Evolutionary conservation across 53 echinoderm and acorn worm genomes (phyloP).

Genomic region (Crossaster papposus): DNA sequence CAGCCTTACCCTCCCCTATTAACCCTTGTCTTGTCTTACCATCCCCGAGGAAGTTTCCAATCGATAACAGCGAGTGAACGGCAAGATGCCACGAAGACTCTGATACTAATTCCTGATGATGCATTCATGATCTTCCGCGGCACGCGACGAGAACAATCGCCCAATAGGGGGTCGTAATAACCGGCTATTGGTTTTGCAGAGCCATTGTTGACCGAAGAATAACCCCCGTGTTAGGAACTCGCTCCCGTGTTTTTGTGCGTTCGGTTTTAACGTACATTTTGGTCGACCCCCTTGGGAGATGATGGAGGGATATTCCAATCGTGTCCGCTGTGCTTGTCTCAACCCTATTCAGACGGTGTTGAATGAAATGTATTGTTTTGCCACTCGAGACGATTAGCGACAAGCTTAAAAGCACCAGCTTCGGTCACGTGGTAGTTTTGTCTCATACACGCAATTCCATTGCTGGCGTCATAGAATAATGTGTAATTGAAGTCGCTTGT

Average conservation of each 20-base stretch:
- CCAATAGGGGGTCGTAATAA: neutral
- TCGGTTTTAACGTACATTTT: too few species aligned
- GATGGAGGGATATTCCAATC: neutral
- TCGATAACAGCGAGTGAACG: neutral
- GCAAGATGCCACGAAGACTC: neutral
- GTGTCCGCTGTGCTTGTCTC: neutral
- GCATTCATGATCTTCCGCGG: neutral
- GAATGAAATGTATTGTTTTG: too few species aligned
- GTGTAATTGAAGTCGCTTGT: too few species aligned
- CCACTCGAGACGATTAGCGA: too few species aligned
- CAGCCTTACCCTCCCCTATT: neutral
- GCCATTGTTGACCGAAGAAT: neutral
- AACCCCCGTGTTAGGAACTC: neutral
- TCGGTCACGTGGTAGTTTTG: too few species aligned
- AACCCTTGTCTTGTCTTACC: neutral
- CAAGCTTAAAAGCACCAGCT: too few species aligned
- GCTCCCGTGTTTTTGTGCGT: neutral
- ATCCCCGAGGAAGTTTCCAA: neutral
- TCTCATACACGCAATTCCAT: too few species aligned
- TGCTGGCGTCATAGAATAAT: too few species aligned
- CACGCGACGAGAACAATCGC: slow-evolving; percentile 20
- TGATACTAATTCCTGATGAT: neutral
- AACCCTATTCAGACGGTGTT: too few species aligned
- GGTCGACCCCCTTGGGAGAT: neutral
- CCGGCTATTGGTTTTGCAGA: neutral